phyloP scores from a whole-genome alignment of 2,113 vertebrate species.

The Asarcornis scutulata region DNA sequence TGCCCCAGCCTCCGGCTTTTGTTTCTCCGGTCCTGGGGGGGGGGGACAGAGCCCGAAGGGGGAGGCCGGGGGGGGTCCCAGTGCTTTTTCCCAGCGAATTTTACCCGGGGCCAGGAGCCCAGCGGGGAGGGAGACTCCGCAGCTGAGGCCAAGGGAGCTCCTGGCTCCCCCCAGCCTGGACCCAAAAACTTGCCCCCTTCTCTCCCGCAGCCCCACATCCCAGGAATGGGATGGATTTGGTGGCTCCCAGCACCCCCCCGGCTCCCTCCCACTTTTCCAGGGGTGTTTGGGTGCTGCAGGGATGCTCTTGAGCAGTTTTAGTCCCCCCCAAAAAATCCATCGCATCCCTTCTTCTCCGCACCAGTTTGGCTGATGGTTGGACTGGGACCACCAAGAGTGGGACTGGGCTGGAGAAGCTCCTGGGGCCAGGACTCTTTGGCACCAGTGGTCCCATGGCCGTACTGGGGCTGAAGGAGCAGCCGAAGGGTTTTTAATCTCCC shows the following conservation, averaged over 20 bases:
- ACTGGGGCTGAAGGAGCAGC: background rate
- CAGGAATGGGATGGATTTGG: background rate
- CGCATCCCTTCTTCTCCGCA: background rate
- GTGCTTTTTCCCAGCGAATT: background rate
- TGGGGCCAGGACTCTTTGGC: fast-evolving
- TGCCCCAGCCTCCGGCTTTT: background rate
- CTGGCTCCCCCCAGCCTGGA: background rate
- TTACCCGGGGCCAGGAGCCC: background rate
- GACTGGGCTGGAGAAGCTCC: background rate
- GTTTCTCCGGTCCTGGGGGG: background rate
- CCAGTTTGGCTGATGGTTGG: background rate
- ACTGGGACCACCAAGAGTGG: background rate
- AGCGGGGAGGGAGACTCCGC: background rate
- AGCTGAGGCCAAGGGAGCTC: background rate
- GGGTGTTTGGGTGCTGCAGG: background rate
- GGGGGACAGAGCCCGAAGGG: too few species aligned
- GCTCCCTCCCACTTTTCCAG: background rate
- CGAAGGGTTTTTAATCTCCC: background rate
- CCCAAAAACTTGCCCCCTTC: background rate
- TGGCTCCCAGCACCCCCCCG: background rate
- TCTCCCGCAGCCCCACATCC: background rate
- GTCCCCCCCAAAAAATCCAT: background rate
- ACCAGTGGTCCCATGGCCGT: fast-evolving
- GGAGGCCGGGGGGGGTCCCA: background rate
- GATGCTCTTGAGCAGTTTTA: background rate